Conservation (phyloP, 2,113 vertebrate genomes). For the Poecilia latipinna region DNA sequence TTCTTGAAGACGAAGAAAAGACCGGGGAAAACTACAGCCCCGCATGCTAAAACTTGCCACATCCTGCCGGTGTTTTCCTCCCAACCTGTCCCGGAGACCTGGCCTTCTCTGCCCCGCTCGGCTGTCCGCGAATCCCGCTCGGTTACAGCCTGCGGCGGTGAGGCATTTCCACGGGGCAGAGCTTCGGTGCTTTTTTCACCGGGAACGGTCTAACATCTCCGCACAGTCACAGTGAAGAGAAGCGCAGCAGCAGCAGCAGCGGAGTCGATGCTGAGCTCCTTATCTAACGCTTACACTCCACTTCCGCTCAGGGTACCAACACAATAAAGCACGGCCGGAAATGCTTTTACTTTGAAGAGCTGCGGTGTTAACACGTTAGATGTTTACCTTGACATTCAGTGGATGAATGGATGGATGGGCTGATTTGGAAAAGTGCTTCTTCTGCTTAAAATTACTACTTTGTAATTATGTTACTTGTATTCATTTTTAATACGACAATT, state of each 20-base stretch:
- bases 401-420: too few species aligned
- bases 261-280: conserved; percentile 26
- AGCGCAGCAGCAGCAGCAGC: conserved; percentile 33
- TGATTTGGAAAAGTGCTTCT: too few species aligned
- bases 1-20: conserved; percentile 79
- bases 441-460: too few species aligned
- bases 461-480: too few species aligned
- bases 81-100: conserved; percentile 33
- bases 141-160: conserved; percentile 46
- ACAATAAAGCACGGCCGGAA: conserved; percentile 38
- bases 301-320: not conserved
- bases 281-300: not conserved
- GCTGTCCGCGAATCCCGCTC: conserved; percentile 5
- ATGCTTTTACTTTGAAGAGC: conserved; percentile 15
- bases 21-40: conserved; percentile 81
- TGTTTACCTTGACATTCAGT: conserved; percentile 7
- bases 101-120: conserved; percentile 16
- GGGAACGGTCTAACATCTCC: conserved; percentile 48
- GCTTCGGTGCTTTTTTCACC: conserved; percentile 39
- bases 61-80: conserved; percentile 64
- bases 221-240: not conserved
- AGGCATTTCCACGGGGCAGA: conserved; percentile 53
- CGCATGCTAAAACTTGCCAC: conserved; percentile 79
- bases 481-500: too few species aligned
- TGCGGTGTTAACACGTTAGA: not conserved